Percentiles rank a stretch among this genome's conserved stretches.
Evolutionary conservation across 1,140 invertebrate genomes (phyloP).

Genomic region (Drosophila kikkawai): DNA sequence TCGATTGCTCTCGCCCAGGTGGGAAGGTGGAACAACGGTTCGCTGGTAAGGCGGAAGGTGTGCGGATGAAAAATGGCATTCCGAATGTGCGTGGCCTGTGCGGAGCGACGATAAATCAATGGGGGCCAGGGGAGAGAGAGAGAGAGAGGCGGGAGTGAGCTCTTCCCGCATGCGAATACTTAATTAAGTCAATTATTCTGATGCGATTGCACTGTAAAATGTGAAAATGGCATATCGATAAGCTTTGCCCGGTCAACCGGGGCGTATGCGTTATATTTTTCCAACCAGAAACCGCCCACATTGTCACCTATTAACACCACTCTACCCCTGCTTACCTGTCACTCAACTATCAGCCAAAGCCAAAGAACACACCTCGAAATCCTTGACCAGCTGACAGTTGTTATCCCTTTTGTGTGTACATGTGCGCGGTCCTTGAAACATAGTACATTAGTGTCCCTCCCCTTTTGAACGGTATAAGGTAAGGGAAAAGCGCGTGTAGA

Average conservation of each 20-base stretch:
- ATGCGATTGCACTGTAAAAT: slow-evolving; percentile 70
- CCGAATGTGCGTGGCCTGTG: slow-evolving; percentile 34
- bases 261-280: slow-evolving; percentile 64
- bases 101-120: slow-evolving; percentile 70
- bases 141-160: neutral
- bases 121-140: neutral
- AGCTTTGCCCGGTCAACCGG: slow-evolving; percentile 26
- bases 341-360: slow-evolving; percentile 35
- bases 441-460: slow-evolving; percentile 51
- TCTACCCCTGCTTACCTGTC: slow-evolving; percentile 2
- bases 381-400: slow-evolving; percentile 65
- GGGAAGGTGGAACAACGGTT: neutral
- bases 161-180: slow-evolving; percentile 47
- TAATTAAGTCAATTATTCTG: slow-evolving; percentile 79
- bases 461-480: neutral
- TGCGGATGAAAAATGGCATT: slow-evolving; percentile 68
- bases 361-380: slow-evolving; percentile 65
- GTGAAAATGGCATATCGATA: slow-evolving; percentile 63
- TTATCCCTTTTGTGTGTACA: slow-evolving; percentile 29
- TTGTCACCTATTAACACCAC: slow-evolving; percentile 11
- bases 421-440: slow-evolving; percentile 57
- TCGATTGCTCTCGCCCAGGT: slow-evolving; percentile 53
- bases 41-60: slow-evolving; percentile 24
- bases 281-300: neutral
- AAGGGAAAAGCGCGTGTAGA: neutral